Evolutionary conservation across 64 coral and sea anemone species (phyloP).

Genomic region (Orbicella faveolata): DNA sequence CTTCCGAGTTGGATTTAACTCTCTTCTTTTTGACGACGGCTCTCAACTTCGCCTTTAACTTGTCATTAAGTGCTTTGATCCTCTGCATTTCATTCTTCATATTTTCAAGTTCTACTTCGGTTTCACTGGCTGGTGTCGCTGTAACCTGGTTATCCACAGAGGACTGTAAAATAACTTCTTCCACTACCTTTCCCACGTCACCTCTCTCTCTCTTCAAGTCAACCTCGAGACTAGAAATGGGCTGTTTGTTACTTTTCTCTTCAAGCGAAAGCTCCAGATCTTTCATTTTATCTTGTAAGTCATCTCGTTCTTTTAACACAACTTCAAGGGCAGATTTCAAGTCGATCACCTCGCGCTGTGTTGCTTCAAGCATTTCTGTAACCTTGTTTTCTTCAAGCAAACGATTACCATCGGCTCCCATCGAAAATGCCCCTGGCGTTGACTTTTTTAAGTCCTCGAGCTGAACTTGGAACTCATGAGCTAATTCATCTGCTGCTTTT

Average conservation of each 20-base stretch:
- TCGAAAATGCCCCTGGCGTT: not conserved
- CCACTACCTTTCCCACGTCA: not conserved
- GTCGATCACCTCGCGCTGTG: slow-evolving; percentile 18
- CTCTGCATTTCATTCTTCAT: slow-evolving; percentile 42
- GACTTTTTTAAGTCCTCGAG: slow-evolving; percentile 43
- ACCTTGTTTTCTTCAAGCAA: not conserved
- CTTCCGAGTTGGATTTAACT: slow-evolving; percentile 23
- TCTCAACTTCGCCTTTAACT: slow-evolving; percentile 52
- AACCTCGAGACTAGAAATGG: not conserved
- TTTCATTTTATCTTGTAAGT: not conserved
- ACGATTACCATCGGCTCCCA: not conserved
- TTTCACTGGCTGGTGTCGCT: not conserved
- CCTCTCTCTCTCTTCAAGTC: slow-evolving; percentile 1
- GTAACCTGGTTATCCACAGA: slow-evolving; percentile 1
- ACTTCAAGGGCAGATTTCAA: not conserved
- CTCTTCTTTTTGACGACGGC: slow-evolving; percentile 46
- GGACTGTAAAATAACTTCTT: slow-evolving; percentile 21
- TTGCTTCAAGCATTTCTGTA: slow-evolving; percentile 18
- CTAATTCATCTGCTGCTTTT: slow-evolving; percentile 78
- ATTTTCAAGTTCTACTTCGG: slow-evolving; percentile 42
- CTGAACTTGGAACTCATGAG: slow-evolving; percentile 81
- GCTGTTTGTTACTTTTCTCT: slow-evolving; percentile 2
- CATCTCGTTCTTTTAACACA: slow-evolving; percentile 17
- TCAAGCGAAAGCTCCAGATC: not conserved
- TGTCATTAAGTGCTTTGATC: slow-evolving; percentile 50